Percentiles rank a stretch among this genome's conserved stretches.
Evolutionary conservation across 2,888 invertebrate species (phyloP).

Genomic region (Coleophora flavipennella): DNA sequence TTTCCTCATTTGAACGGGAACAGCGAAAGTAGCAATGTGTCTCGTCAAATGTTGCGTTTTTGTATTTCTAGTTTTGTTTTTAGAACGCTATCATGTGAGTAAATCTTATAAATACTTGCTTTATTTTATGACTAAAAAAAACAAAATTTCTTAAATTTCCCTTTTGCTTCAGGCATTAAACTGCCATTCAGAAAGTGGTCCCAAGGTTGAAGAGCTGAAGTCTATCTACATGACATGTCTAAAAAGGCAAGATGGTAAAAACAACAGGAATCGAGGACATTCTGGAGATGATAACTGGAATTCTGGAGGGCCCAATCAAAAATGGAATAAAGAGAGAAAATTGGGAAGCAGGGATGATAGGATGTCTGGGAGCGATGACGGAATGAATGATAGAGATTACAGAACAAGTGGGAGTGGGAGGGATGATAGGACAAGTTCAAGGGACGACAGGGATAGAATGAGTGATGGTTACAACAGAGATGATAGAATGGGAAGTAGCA

Average conservation of each 20-base stretch:
- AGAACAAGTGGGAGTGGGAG: constrained; percentile 16
- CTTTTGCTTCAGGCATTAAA: constrained; percentile 72
- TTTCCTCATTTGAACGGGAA: constrained; percentile 23
- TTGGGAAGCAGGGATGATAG: constrained; percentile 13
- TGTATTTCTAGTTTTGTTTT: constrained; percentile 28
- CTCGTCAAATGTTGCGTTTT: constrained; percentile 27
- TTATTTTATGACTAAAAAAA: too few relatives aligned
- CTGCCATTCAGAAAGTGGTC: constrained; percentile 73
- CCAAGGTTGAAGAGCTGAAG: constrained; percentile 72
- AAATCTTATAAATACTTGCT: too few relatives aligned
- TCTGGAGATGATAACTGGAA: constrained; percentile 38
- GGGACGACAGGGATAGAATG: constrained; percentile 18
- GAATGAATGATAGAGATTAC: constrained; percentile 23
- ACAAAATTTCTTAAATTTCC: too few relatives aligned
- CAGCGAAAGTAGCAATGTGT: constrained; percentile 32
- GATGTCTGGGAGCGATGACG: constrained; percentile 19
- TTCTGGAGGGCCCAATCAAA: constrained; percentile 22
- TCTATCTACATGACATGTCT: constrained; percentile 72
- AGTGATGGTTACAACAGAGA: constrained; percentile 14
- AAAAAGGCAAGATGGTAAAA: constrained; percentile 49
- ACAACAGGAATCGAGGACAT: constrained; percentile 26
- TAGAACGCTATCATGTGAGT: constrained; percentile 36
- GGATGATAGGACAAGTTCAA: constrained; percentile 21
- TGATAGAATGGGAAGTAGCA: constrained; percentile 14
- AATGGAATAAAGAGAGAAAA: constrained; percentile 30